Evolutionary conservation across 2,888 invertebrate genomes (phyloP), one percentile per base, ranked within the genome.

Genomic region (Apomyelois bistriatella): DNA sequence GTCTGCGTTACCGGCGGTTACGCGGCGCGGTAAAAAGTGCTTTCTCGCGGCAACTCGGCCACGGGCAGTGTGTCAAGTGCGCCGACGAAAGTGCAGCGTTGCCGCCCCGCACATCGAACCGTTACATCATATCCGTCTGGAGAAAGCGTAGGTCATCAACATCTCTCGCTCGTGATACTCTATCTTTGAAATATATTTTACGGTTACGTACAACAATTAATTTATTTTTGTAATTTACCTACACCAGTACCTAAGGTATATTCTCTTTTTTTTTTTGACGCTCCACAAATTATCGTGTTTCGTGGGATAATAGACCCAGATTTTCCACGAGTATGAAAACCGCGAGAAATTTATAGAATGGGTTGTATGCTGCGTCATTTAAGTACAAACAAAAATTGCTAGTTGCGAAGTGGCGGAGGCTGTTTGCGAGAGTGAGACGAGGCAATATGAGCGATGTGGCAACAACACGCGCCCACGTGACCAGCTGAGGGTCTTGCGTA

Each of bases 61-160:
- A 90, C 76, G 90, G 90, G 81, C 90, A 90, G 78, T 88, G 83
- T 90, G 91, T 91, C 90, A 90, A 90, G 91, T 85, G 87, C 89
- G 81, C 66, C 82, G 82, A 82, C 77, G 88, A 89, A 88, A 88
- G 89, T 87, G 82, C 86, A 80, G 78, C 81, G 86, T 81, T 83
- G 85, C 81, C 79, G 77, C 66, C 73, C 73, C 77, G 78, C 76
- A 61, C 69, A 54, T 70, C 72, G 66, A 74, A 65, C 76, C 74
- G 74, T 88, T 86, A 88, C 86, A 85, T 87, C 84, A 89, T 69
- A 76, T 79, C 76, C 79, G 85, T 79, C 85, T 82, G 85, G 86
- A 84, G 85, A 85, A 86, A 88, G 85, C 77, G 74, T 68, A 71
- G 84, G 76, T 84, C 84, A 79, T 81, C 82, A 79, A 85, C 85